phyloP scores from a whole-genome alignment of 2,113 vertebrate genomes.

The Engystomops pustulosus region DNA sequence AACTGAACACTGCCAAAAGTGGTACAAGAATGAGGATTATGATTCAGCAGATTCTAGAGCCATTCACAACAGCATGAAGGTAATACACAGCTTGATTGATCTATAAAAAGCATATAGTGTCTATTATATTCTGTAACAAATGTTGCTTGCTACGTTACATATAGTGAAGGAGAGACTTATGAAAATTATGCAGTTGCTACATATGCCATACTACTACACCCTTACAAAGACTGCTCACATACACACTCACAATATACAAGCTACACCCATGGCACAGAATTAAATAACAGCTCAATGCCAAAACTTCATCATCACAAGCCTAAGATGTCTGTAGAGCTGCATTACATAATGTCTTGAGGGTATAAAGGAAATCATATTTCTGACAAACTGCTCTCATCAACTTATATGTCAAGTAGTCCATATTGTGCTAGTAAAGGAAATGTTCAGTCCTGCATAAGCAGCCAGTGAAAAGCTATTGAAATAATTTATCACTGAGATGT shows the following conservation, averaged over 20 bases:
- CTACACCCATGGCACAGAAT: background rate
- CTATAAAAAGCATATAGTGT: background rate
- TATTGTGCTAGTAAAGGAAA: conserved; percentile 30
- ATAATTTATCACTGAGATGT: conserved; percentile 43
- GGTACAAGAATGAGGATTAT: background rate
- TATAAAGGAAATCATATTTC: background rate
- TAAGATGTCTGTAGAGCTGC: background rate
- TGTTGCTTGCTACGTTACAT: background rate
- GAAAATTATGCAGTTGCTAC: background rate
- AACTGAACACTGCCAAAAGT: background rate
- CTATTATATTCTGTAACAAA: background rate
- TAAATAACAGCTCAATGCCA: background rate
- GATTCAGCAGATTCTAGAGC: conserved; percentile 20
- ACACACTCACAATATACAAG: background rate
- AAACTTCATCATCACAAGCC: background rate
- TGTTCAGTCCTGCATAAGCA: background rate
- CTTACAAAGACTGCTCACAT: background rate
- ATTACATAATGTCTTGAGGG: background rate
- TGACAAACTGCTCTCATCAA: conserved; percentile 44
- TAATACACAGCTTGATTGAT: background rate
- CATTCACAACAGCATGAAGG: background rate
- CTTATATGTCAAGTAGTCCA: background rate
- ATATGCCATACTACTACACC: too few species aligned
- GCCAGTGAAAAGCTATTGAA: conserved; percentile 31
- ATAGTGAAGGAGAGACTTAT: background rate